Percentiles rank a stretch among this genome's conserved stretches.
phyloP scores from a whole-genome alignment of 2,113 vertebrate species.

The Carassius carassius region DNA sequence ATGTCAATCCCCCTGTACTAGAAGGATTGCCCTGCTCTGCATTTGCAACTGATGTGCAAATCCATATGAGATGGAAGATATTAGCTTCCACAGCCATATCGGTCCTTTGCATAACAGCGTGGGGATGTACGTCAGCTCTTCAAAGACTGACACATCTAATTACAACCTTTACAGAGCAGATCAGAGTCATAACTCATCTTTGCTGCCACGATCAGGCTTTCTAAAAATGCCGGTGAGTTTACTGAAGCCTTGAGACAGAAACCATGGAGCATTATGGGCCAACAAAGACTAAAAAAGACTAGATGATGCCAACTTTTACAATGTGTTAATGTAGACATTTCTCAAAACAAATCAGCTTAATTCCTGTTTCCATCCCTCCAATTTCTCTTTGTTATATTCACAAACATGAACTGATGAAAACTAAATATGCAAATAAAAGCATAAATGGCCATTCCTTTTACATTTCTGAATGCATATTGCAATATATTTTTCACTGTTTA shows the following conservation, averaged over 20 bases:
- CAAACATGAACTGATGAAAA: neutral
- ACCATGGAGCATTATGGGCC: neutral
- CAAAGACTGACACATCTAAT: constrained; percentile 27
- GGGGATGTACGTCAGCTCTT: constrained; percentile 10
- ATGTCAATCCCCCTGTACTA: neutral
- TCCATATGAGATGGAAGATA: neutral
- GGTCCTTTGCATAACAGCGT: neutral
- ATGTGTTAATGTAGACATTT: neutral
- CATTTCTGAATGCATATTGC: no score
- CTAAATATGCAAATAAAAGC: no score
- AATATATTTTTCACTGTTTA: neutral
- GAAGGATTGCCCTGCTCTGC: neutral
- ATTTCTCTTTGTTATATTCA: neutral
- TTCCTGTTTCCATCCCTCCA: neutral
- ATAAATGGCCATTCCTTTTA: no score
- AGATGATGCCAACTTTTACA: neutral
- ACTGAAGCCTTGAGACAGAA: constrained; percentile 17
- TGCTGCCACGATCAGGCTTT: neutral
- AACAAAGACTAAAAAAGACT: neutral
- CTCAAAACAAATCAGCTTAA: neutral
- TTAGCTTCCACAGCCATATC: constrained; percentile 7
- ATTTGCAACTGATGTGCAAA: neutral
- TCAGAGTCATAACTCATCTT: constrained; percentile 13
- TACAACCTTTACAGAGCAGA: constrained; percentile 25
- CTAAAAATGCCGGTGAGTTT: neutral